Base-by-base conservation (phyloP, 1,140 invertebrate species). In the Drosophila ficusphila region DNA sequence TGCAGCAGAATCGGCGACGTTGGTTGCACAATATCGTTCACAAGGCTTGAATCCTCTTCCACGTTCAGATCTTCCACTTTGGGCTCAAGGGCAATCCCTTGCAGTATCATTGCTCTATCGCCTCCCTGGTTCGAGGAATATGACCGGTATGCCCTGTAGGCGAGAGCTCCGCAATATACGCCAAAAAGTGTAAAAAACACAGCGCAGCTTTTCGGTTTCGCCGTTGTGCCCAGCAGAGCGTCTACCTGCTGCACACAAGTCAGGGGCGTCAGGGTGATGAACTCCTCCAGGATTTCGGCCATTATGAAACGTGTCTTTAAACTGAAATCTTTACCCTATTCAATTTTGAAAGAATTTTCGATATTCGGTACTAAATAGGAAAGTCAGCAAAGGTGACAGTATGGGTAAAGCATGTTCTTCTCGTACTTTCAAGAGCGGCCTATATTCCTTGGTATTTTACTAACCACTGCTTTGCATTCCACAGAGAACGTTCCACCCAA, bases 401-500 rank as follows among this genome's bases (percentile, higher is more conserved):
- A n/a, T n/a, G 0, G 14, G 25, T 1, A 2, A 11, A 12, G 58
- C 60, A 12, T 49, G 19, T 46, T 39, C n/a, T 21, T 9, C 19
- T 41, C 6, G 4, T 3, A 23, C 2, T 23, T 23, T 23, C 23
- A 23, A 5, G 23, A 23, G 2, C 23, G 23, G 23, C n/a, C n/a
- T n/a, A n/a, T 23, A 23, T 23, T 3, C 2, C 23, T 23, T 23
- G 23, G 2, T 44, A 38, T 31, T 12, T 9, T 12, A 6, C 3
- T 31, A n/a, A 34, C 0, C 4, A 38, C 33, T 3, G 6, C 2
- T 48, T 18, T 25, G 3, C 19, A 52, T 57, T 16, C 75, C 75
- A 18, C 89, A 94, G 93, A 93, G 33, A 89, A 92, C 7, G 91
- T 92, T 9, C 92, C 94, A 9, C 96, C 96, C 9, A 93, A 93